Percentiles rank a stretch among this genome's conserved stretches.
Evolutionary conservation across 2,888 invertebrate species (phyloP).

Genomic region (Seira sanloemensis): DNA sequence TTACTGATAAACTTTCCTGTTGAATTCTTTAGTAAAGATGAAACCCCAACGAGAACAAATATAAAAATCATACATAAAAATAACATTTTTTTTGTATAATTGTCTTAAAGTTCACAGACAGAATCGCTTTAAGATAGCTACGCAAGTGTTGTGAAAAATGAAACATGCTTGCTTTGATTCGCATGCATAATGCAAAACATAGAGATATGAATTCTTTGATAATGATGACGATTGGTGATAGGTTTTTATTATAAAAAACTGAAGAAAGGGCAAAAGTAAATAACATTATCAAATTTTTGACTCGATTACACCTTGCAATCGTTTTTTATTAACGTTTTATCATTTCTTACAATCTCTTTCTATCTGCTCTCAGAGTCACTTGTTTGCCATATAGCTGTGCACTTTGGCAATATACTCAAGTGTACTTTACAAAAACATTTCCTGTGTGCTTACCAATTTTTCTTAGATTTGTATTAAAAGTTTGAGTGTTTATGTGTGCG

Average conservation of each 20-base stretch:
- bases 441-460: slow-evolving; percentile 13
- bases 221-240: background rate
- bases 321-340: background rate
- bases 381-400: background rate
- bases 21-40: too few species aligned
- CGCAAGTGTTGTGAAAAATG: background rate
- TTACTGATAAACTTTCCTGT: too few species aligned
- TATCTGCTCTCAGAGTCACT: background rate
- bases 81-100: too few species aligned
- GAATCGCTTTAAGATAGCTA: too few species aligned
- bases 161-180: background rate
- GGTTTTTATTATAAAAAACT: background rate
- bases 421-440: slow-evolving; percentile 21
- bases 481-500: slow-evolving; percentile 3
- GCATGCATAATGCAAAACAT: background rate
- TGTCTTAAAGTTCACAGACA: too few species aligned
- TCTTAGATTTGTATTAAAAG: background rate
- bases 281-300: background rate
- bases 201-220: background rate
- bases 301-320: background rate
- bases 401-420: background rate
- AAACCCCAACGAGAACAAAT: too few species aligned
- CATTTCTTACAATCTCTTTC: background rate
- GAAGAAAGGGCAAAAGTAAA: background rate
- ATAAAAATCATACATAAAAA: too few species aligned